Base-by-base conservation (phyloP, 2,888 invertebrate species). In the Apocheima hispidaria region DNA sequence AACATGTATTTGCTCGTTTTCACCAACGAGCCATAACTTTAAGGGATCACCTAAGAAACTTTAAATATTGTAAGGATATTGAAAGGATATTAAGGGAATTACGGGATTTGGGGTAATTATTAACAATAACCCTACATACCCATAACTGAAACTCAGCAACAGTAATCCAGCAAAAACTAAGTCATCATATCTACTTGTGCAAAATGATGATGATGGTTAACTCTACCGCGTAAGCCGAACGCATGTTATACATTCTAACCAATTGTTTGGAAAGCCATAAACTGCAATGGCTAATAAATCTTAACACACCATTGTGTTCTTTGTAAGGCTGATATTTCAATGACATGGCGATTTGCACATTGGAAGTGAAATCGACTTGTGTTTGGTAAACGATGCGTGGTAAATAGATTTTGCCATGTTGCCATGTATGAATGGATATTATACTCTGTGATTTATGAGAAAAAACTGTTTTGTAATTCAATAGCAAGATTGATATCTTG, bases 291-390 rank as follows among this genome's bases (percentile, higher is more conserved):
- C 71, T 73, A 79, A 82, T 84, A 83, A 84, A 84, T 82, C 77
- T 81, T 80, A 74, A 80, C 80, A 81, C 70, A 63, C 77, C 73
- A 83, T 86, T 85, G 86, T 87, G 55, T 84, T 79, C 81, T 79
- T 81, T 80, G 82, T 75, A 69, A 77, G 51, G 54, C 56, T 70
- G 70, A 70, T 77, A 73, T 77, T 78, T 79, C 77, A 80, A 78
- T 78, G 75, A 72, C 69, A 71, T 67, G 64, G 70, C 68, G 66
- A 74, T 73, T 75, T 71, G 72, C 68, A 72, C 67, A 71, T 74
- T 65, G 64, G 49, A 36, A 74, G 75, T 75, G 77, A 78, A 79
- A 78, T 75, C 73, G 62, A 63, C 65, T 73, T 72, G 66, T 74
- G 70, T 73, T 73, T 64, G 63, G 58, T 69, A 66, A 70, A 71